Evolutionary conservation across 2,888 invertebrate genomes (phyloP).

Genomic region (Colostygia pectinataria): DNA sequence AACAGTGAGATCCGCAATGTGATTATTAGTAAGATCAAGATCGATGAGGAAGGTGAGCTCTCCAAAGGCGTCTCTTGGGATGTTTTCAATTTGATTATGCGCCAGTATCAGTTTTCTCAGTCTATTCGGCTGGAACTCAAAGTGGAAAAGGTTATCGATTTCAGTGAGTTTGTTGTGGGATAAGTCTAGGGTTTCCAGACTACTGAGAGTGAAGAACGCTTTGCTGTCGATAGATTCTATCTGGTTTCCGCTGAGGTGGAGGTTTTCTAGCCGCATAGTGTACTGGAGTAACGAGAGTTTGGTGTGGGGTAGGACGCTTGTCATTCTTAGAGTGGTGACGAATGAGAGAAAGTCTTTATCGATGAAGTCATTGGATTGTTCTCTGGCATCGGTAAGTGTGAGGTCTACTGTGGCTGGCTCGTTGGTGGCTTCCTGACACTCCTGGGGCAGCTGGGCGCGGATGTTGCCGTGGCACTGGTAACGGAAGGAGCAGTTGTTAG

Average conservation of each 20-base stretch:
- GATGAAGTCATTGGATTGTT: constrained; percentile 44
- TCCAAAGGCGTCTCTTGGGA: constrained; percentile 53
- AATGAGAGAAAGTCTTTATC: constrained; percentile 48
- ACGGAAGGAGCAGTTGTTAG: constrained; percentile 50
- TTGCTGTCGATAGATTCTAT: constrained; percentile 48
- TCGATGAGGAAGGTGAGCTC: constrained; percentile 56
- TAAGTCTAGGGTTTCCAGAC: constrained; percentile 56
- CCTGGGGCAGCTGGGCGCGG: constrained; percentile 39
- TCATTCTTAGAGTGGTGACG: constrained; percentile 55
- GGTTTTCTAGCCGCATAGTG: constrained; percentile 50
- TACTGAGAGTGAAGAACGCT: constrained; percentile 55
- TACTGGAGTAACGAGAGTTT: constrained; percentile 54
- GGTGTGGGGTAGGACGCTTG: constrained; percentile 50
- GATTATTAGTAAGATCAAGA: constrained; percentile 64
- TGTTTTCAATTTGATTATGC: constrained; percentile 51
- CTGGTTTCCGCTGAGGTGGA: constrained; percentile 49
- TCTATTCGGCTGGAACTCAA: constrained; percentile 54
- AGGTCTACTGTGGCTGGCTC: constrained; percentile 54
- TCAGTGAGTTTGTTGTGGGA: constrained; percentile 55
- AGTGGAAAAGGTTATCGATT: constrained; percentile 56
- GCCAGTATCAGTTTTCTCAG: constrained; percentile 54
- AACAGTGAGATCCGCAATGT: constrained; percentile 54
- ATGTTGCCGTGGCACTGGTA: constrained; percentile 55
- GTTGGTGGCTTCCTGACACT: constrained; percentile 62
- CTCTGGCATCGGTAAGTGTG: constrained; percentile 49